Evolutionary conservation across 2,888 invertebrate genomes (phyloP).

Genomic region (Drosophila aldrichi): DNA sequence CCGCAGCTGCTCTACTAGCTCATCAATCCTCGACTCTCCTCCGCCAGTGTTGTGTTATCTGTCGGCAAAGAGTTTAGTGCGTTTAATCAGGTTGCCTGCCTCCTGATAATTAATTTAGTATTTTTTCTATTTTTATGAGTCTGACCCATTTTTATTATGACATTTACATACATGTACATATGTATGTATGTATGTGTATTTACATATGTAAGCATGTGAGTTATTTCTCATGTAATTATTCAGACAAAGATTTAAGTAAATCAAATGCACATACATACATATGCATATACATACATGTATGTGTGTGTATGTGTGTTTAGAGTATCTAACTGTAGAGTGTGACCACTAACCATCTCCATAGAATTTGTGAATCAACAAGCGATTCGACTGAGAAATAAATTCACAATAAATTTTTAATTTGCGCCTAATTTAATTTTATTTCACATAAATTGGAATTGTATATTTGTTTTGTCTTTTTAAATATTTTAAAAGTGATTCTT

Average conservation of each 20-base stretch:
- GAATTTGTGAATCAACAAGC: constrained; percentile 10
- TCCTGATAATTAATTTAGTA: not conserved
- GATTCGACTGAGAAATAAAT: not conserved
- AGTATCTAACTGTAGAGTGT: not conserved
- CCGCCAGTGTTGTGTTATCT: not conserved
- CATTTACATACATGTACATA: not conserved
- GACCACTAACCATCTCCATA: not conserved
- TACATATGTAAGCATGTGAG: not conserved
- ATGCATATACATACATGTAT: not conserved
- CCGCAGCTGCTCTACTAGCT: constrained; percentile 14
- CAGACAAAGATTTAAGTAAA: not conserved
- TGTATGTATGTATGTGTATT: not conserved
- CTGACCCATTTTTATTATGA: constrained; percentile 10
- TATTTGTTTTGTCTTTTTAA: not conserved
- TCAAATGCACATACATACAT: not conserved
- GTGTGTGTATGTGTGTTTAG: not conserved
- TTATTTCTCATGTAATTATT: not conserved
- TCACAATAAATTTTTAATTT: not conserved
- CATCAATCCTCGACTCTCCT: not conserved
- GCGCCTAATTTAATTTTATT: not conserved
- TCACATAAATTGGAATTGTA: not conserved
- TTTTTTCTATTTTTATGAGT: constrained; percentile 8
- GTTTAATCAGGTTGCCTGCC: not conserved
- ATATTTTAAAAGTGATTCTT: not conserved
- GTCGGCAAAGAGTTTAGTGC: not conserved